A percentile compares a stretch with the other conserved stretches of the same genome.
phyloP scores from a whole-genome alignment of 1,140 invertebrate genomes.

The Sycophaga agraensis region DNA sequence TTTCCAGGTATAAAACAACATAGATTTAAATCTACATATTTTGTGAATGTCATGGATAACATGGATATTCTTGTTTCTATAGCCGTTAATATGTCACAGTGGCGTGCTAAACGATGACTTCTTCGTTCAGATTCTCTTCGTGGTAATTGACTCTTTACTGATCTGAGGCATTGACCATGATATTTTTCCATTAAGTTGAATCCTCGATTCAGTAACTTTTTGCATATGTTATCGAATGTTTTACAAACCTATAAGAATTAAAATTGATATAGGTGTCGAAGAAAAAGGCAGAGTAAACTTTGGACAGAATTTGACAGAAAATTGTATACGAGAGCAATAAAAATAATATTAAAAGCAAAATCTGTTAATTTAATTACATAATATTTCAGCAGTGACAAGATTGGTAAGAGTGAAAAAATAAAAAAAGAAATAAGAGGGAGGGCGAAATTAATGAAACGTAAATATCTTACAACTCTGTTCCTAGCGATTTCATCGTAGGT shows the following conservation, averaged over 20 bases:
- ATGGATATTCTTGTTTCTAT: conserved; percentile 89
- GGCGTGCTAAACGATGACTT: conserved; percentile 78
- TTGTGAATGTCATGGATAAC: conserved; percentile 88
- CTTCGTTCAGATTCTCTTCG: conserved; percentile 84
- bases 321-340: neutral
- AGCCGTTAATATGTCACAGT: conserved; percentile 86
- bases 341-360: neutral
- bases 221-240: conserved; percentile 74
- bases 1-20: conserved; percentile 94
- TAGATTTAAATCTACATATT: conserved; percentile 77
- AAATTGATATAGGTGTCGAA: no score
- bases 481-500: conserved; percentile 80
- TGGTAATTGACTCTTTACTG: conserved; percentile 81
- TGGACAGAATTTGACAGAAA: neutral
- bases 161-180: conserved; percentile 73
- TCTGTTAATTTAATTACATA: neutral
- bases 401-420: neutral
- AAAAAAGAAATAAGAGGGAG: neutral
- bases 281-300: no score
- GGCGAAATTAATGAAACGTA: neutral
- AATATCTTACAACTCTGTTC: conserved; percentile 71
- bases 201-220: conserved; percentile 76
- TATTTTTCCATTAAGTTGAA: conserved; percentile 78
- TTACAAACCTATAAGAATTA: conserved; percentile 71
- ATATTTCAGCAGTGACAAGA: neutral